These are phyloP conservation scores for Stylophora pistillata DNA, from an alignment of 64 coral and sea anemone species.

Conservation along the genomic window DNA sequence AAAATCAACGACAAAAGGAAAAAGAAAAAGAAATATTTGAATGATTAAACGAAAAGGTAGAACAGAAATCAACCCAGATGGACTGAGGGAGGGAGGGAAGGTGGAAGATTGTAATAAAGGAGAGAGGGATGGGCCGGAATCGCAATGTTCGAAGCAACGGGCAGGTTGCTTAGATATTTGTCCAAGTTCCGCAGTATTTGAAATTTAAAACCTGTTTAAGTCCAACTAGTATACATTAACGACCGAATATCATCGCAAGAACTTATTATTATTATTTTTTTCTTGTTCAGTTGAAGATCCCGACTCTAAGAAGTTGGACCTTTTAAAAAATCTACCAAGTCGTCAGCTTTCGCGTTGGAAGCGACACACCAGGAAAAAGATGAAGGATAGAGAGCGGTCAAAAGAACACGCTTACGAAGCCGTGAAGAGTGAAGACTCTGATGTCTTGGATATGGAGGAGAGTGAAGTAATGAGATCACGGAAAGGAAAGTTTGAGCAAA, in stretches of 20 bases:
- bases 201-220: background rate
- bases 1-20: too few species aligned
- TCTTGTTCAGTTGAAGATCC: background rate
- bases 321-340: conserved; percentile 36
- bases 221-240: too few species aligned
- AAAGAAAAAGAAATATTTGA: too few species aligned
- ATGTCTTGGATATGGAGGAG: background rate
- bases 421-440: conserved; percentile 4
- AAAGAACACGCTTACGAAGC: conserved; percentile 14
- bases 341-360: conserved; percentile 57
- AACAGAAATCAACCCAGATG: too few species aligned
- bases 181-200: background rate
- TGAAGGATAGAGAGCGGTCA: background rate
- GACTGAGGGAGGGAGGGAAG: too few species aligned
- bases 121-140: background rate
- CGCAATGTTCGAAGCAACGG: background rate
- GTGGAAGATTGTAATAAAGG: too few species aligned
- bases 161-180: background rate
- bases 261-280: too few species aligned
- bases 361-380: background rate
- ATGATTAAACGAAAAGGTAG: too few species aligned
- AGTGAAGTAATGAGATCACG: background rate
- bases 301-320: background rate
- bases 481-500: background rate
- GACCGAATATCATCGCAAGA: too few species aligned